phyloP scores from a whole-genome alignment of 1,140 invertebrate genomes.

The Leptoteleia sp. region DNA sequence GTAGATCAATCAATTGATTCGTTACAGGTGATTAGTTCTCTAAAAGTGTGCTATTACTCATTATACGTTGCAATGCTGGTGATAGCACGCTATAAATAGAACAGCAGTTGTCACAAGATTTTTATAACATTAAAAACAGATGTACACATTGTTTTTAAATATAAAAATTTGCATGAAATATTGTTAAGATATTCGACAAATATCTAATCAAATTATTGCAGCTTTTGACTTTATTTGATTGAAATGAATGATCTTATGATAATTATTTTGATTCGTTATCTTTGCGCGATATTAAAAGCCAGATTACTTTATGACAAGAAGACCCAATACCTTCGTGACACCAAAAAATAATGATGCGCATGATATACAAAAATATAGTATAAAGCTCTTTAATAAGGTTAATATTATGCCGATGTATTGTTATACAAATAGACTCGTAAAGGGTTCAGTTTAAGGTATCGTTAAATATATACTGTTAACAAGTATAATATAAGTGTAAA shows the following conservation, averaged over 20 bases:
- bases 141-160: no score
- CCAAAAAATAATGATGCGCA: constrained; percentile 14
- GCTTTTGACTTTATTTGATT: background rate
- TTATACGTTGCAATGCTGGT: background rate
- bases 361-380: constrained; percentile 14
- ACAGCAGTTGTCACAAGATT: constrained; percentile 8
- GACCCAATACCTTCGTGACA: constrained; percentile 26
- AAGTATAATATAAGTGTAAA: no score
- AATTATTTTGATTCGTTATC: background rate
- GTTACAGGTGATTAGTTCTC: constrained; percentile 14
- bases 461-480: constrained; percentile 23
- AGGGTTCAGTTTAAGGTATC: constrained; percentile 13
- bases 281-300: constrained; percentile 4
- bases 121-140: no score
- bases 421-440: constrained; percentile 20
- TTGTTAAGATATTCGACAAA: background rate
- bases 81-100: constrained; percentile 7
- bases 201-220: no score
- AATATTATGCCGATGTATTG: constrained; percentile 9
- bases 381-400: constrained; percentile 36
- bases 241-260: background rate
- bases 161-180: no score
- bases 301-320: constrained; percentile 14
- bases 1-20: background rate
- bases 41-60: constrained; percentile 1